Evolutionary conservation across 2,888 invertebrate species (phyloP).

Genomic region (Maniola hyperantus): DNA sequence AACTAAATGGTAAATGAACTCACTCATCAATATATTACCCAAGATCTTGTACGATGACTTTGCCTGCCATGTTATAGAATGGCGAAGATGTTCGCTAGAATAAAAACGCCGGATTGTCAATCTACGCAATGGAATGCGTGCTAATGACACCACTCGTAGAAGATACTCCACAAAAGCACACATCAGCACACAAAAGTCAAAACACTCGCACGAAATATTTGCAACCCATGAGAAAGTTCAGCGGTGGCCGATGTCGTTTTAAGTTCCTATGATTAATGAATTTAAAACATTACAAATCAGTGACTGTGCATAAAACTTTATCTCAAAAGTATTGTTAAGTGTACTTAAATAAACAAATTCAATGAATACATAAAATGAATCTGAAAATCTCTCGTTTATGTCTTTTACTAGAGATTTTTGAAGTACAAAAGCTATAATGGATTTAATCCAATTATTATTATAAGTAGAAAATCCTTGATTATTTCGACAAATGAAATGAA

Average conservation of each 20-base stretch:
- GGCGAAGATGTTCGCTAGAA: slow-evolving; percentile 65
- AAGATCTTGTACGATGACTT: slow-evolving; percentile 52
- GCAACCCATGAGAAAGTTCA: slow-evolving; percentile 53
- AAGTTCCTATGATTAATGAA: slow-evolving; percentile 35
- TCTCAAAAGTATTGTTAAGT: slow-evolving; percentile 40
- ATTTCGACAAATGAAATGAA: slow-evolving; percentile 38
- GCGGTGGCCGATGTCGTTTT: slow-evolving; percentile 44
- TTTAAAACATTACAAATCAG: slow-evolving; percentile 51
- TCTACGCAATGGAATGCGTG: slow-evolving; percentile 58
- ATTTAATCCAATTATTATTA: slow-evolving; percentile 6
- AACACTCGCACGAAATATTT: slow-evolving; percentile 48
- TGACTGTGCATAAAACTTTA: slow-evolving; percentile 55
- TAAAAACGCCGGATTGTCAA: slow-evolving; percentile 66
- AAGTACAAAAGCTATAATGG: slow-evolving; percentile 30
- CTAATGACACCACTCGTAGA: slow-evolving; percentile 46
- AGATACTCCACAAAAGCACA: slow-evolving; percentile 50
- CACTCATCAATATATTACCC: slow-evolving; percentile 69
- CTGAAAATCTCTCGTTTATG: slow-evolving; percentile 61
- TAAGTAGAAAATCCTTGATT: slow-evolving; percentile 32
- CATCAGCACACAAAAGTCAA: slow-evolving; percentile 51
- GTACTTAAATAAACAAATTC: slow-evolving; percentile 39
- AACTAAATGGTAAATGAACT: slow-evolving; percentile 77
- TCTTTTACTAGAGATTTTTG: slow-evolving; percentile 57
- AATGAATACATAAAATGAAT: slow-evolving; percentile 49
- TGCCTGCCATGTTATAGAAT: slow-evolving; percentile 53